These are phyloP conservation scores for Sceloporus tristichus DNA, from an alignment of 2,113 vertebrate genomes.

Conservation along the genomic window DNA sequence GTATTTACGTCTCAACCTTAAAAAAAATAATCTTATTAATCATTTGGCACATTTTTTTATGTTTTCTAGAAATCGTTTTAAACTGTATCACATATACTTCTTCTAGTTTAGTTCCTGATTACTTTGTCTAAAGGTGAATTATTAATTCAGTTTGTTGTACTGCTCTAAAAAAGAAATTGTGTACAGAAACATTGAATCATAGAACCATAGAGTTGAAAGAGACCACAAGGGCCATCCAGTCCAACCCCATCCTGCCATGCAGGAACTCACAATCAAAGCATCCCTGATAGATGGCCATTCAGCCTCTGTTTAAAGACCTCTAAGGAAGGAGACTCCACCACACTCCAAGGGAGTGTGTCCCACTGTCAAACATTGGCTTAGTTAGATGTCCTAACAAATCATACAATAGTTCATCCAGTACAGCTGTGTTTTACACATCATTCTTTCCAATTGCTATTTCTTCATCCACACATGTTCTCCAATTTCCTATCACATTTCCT, in stretches of 20 bases:
- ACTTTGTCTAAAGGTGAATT: constrained; percentile 58
- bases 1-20: not conserved
- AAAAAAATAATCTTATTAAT: not conserved
- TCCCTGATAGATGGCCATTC: no score
- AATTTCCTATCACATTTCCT: constrained; percentile 52
- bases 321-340: no score
- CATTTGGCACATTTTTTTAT: not conserved
- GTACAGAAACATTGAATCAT: constrained; percentile 26
- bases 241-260: no score
- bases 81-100: constrained; percentile 40
- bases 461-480: constrained; percentile 38
- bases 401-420: not conserved
- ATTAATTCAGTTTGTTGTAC: constrained; percentile 61
- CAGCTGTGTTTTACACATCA: not conserved
- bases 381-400: not conserved
- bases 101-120: constrained; percentile 50
- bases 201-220: no score
- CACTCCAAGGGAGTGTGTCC: no score
- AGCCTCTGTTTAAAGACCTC: no score
- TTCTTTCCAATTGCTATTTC: not conserved
- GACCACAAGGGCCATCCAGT: no score
- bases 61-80: not conserved
- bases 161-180: constrained; percentile 57
- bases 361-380: not conserved
- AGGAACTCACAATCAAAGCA: no score